Conservation (phyloP, 2,113 vertebrate species). For the Rhinopomastus cyanomelas region DNA sequence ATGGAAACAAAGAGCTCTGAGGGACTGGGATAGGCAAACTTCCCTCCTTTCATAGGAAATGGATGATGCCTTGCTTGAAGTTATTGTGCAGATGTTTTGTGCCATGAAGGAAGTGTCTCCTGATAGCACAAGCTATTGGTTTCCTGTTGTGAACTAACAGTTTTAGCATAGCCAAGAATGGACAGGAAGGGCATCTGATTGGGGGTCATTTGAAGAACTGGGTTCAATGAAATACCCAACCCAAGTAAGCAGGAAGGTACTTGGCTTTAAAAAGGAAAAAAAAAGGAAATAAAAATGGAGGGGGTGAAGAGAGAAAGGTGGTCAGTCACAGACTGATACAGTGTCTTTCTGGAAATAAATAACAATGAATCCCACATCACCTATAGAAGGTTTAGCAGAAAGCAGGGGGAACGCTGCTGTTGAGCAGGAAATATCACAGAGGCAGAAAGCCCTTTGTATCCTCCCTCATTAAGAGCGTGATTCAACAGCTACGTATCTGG, state of each 20-base stretch:
- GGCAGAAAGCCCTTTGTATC: constrained; percentile 26
- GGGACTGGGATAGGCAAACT: constrained; percentile 73
- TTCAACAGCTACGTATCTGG: constrained; percentile 63
- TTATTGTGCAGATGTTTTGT: constrained; percentile 85
- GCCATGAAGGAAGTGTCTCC: constrained; percentile 89
- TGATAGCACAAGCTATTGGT: constrained; percentile 86
- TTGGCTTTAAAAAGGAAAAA: background rate
- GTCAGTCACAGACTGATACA: background rate
- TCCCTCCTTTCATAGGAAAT: constrained; percentile 88
- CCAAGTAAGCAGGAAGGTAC: background rate
- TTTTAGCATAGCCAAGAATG: constrained; percentile 70
- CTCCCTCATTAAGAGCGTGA: constrained; percentile 47
- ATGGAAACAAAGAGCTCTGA: constrained; percentile 63
- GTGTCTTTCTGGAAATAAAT: background rate
- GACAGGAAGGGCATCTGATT: constrained; percentile 70
- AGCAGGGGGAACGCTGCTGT: background rate
- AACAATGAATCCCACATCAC: background rate
- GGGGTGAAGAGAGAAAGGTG: background rate
- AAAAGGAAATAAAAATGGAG: background rate
- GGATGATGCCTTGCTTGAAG: constrained; percentile 85
- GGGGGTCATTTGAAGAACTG: constrained; percentile 63
- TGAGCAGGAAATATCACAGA: background rate
- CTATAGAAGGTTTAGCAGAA: background rate
- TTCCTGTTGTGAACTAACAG: constrained; percentile 91
- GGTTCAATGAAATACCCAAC: constrained; percentile 46